Evolutionary conservation across 2,888 invertebrate genomes (phyloP).

Genomic region (Matsumyia berberina): DNA sequence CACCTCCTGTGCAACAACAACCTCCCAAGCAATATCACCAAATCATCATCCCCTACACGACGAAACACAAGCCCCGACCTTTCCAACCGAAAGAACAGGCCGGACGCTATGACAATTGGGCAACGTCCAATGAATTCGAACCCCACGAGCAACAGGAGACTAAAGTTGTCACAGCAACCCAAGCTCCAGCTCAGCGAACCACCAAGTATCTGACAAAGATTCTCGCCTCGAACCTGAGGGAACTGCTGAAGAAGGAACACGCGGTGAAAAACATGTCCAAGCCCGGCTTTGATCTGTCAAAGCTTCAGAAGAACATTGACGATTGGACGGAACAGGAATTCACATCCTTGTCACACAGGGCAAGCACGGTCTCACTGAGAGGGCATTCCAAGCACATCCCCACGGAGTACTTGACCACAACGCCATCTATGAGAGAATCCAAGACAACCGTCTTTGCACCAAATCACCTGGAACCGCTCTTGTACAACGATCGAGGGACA

Average conservation of each 20-base stretch:
- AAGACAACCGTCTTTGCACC: conserved; percentile 80
- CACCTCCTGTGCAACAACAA: conserved; percentile 79
- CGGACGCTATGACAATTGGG: conserved; percentile 79
- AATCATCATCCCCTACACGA: conserved; percentile 92
- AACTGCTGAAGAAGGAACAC: conserved; percentile 85
- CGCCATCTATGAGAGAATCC: conserved; percentile 83
- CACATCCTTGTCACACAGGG: conserved; percentile 85
- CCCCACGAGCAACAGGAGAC: conserved; percentile 85
- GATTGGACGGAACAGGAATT: conserved; percentile 93
- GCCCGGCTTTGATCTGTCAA: conserved; percentile 88
- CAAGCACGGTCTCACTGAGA: conserved; percentile 86
- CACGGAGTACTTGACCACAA: conserved; percentile 89
- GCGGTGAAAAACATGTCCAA: conserved; percentile 79
- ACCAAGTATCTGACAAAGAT: conserved; percentile 83
- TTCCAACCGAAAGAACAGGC: conserved; percentile 83
- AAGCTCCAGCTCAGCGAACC: conserved; percentile 80
- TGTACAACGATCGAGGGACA: conserved; percentile 77
- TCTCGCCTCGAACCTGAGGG: conserved; percentile 85
- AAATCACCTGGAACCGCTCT: conserved; percentile 80
- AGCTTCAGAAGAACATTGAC: conserved; percentile 92
- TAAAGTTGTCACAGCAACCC: conserved; percentile 84
- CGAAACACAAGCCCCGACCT: conserved; percentile 86
- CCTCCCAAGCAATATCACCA: conserved; percentile 88
- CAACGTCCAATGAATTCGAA: conserved; percentile 82
- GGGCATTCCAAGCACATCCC: conserved; percentile 91